Conservation (phyloP, 2,113 vertebrate species). For the Silurus meridionalis region DNA sequence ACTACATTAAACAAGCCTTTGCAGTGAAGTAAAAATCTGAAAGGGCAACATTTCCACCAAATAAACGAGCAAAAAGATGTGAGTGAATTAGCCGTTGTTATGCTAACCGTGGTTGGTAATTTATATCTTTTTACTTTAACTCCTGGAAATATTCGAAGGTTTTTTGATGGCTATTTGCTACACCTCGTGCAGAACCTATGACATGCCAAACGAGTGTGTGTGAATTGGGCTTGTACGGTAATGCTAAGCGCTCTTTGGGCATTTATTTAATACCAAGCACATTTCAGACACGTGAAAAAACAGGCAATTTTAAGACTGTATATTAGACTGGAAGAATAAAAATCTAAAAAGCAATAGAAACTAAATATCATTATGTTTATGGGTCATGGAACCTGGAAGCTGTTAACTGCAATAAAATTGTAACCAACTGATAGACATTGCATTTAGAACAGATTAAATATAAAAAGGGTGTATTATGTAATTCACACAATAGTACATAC, state of each 20-base stretch:
- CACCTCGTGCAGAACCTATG: not conserved
- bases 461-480: constrained; percentile 7
- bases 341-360: not conserved
- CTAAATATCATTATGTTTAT: not conserved
- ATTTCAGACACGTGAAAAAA: not conserved
- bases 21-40: not conserved
- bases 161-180: not conserved
- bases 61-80: not conserved
- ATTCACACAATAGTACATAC: not conserved
- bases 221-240: not conserved
- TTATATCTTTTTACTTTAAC: not conserved
- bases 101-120: not conserved
- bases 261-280: not conserved
- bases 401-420: not conserved
- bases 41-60: not conserved
- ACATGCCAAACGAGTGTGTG: not conserved
- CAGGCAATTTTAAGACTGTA: not conserved
- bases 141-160: not conserved
- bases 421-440: not conserved
- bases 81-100: not conserved
- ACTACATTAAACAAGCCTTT: not conserved
- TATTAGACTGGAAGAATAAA: not conserved
- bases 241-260: not conserved
- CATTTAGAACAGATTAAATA: constrained; percentile 1
- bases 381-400: not conserved